Evolutionary conservation across 2,113 vertebrate genomes (phyloP), one percentile per base, ranked within the genome.

Genomic region (Entelurus aequoreus): DNA sequence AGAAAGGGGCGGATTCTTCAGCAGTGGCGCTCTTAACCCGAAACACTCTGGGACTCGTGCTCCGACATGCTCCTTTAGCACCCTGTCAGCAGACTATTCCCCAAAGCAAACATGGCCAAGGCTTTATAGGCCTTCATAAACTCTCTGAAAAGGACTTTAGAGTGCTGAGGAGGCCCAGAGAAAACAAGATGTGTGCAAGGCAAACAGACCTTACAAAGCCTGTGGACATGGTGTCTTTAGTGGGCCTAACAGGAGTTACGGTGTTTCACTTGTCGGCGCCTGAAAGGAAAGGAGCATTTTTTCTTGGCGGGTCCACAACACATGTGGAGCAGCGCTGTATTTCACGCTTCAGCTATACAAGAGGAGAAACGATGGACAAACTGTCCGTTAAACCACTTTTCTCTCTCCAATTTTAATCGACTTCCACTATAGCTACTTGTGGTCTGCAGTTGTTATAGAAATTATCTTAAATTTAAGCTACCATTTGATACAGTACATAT

Each of bases 51-150:
- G 85, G 87, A 80, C 74, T 82, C 70, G 48, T 85, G 80, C 86
- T 84, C 82, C 81, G 90, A 90, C 86, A 86, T 88, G 87, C 86
- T 90, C 86, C 90, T 89, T 92, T 91, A 92, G 88, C 91, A 84
- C 86, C 77, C 87, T 90, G 89, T 90, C 90, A 91, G 77, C 64
- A 71, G 75, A 84, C 82, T 78, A 88, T 87, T 90, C 84, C 55
- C 86, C 78, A 91, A 86, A 89, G 90, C 89, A 93, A 93, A 92
- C 85, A 91, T 65, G 62, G 81, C 57, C 77, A 28, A 65, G 70
- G 78, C 79, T 80, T 83, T 77, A 74, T 76, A 56, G 69, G 66
- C 68, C 69, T 76, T 87, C 85, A 82, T 86, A 87, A 86, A 88
- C 75, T 83, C 83, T 74, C 80, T 88, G 82, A 88, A 86, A 88